Evolutionary conservation across 2,113 vertebrate genomes (phyloP).

Genomic region (Peromyscus leucopus): DNA sequence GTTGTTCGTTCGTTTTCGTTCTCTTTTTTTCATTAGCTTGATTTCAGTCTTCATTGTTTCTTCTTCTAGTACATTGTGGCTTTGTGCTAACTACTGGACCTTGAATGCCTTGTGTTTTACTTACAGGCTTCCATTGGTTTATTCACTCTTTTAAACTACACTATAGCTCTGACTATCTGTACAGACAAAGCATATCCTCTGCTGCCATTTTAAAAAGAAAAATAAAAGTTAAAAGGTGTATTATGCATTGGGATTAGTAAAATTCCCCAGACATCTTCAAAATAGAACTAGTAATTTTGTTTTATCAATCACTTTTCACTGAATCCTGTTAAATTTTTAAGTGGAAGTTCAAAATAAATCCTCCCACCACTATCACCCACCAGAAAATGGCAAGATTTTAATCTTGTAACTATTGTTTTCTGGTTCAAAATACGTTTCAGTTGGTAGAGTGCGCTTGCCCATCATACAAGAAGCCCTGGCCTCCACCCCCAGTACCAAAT

Average conservation of each 20-base stretch:
- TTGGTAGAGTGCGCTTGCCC: neutral
- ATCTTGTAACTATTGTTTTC: neutral
- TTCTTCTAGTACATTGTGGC: conserved; percentile 23
- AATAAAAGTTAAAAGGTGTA: neutral
- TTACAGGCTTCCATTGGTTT: too few species aligned
- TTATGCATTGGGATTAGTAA: neutral
- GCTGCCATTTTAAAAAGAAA: neutral
- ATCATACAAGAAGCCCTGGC: neutral
- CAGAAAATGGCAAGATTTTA: neutral
- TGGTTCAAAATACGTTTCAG: neutral
- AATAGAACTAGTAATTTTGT: conserved; percentile 3
- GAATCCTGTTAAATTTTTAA: neutral
- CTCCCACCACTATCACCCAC: neutral
- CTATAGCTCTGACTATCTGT: conserved; percentile 1
- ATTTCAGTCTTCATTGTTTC: conserved; percentile 43
- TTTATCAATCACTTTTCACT: neutral
- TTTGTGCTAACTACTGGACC: conserved; percentile 43
- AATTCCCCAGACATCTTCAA: neutral
- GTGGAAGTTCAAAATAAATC: neutral
- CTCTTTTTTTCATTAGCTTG: neutral
- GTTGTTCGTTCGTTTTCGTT: neutral
- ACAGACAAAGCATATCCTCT: conserved; percentile 16
- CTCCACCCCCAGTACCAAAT: neutral
- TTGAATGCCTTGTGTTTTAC: conserved; percentile 15
- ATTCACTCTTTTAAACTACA: neutral